Evolutionary conservation across 2,113 vertebrate genomes (phyloP).

Genomic region (Centropus unirufus): DNA sequence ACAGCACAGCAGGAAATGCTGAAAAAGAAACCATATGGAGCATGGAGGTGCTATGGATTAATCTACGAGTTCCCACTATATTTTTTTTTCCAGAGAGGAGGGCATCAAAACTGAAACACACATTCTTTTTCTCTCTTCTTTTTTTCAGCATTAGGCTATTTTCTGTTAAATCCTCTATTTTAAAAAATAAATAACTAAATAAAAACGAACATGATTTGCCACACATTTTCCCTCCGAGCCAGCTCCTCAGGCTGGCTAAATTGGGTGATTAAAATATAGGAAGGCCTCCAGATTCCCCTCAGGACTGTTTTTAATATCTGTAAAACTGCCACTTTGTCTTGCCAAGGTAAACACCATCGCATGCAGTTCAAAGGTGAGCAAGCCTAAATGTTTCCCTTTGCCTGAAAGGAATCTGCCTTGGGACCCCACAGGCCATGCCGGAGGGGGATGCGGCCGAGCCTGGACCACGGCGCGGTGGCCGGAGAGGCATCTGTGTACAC

Average conservation of each 20-base stretch:
- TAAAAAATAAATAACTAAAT: not conserved
- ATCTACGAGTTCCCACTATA: constrained; percentile 13
- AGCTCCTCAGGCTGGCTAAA: constrained; percentile 63
- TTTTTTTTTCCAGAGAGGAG: not conserved
- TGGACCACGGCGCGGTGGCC: constrained; percentile 66
- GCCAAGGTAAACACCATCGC: constrained; percentile 99
- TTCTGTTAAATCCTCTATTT: not conserved
- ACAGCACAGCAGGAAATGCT: constrained; percentile 39
- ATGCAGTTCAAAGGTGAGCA: constrained; percentile 97
- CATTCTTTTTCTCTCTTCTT: not conserved
- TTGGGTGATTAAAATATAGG: constrained; percentile 77
- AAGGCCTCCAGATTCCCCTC: constrained; percentile 81
- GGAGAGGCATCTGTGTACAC: constrained; percentile 89
- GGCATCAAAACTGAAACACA: not conserved
- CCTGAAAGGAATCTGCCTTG: constrained; percentile 89
- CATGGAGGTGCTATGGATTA: constrained; percentile 38
- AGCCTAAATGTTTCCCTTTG: constrained; percentile 93
- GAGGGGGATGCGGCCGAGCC: constrained; percentile 80
- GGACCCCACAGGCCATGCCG: constrained; percentile 74
- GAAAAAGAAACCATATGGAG: constrained; percentile 49
- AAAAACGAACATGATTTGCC: not conserved
- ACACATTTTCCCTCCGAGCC: constrained; percentile 44
- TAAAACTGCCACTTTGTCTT: constrained; percentile 96
- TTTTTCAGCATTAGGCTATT: not conserved
- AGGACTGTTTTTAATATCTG: constrained; percentile 99